Percentiles rank a stretch among this genome's conserved stretches.
Evolutionary conservation across 2,797 vertebrate species (phyloP).

Genomic region (Clarias pachynema): DNA sequence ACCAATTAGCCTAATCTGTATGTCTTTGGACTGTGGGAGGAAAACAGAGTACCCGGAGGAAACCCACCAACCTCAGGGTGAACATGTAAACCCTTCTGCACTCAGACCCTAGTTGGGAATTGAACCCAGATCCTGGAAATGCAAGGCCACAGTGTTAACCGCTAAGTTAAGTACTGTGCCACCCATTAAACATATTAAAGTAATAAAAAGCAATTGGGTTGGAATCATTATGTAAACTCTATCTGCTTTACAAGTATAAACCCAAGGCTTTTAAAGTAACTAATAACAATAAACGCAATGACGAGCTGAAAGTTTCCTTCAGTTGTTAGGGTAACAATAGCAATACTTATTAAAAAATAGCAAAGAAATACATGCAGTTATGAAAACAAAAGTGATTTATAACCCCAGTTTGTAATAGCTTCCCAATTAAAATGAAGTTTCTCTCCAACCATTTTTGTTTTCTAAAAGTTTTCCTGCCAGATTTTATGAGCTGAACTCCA

Average conservation of each 20-base stretch:
- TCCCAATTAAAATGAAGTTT: not conserved
- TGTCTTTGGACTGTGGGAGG: no score
- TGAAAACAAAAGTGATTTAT: not conserved
- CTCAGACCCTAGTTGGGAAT: no score
- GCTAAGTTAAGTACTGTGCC: no score
- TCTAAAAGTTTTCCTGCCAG: not conserved
- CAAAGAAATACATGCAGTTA: not conserved
- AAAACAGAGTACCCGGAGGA: no score
- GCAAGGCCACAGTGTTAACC: no score
- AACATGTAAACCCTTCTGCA: no score
- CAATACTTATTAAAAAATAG: not conserved
- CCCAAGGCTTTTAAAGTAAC: not conserved
- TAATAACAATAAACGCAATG: not conserved
- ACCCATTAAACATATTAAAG: no score
- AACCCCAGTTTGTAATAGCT: not conserved
- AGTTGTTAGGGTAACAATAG: not conserved
- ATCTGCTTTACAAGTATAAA: not conserved
- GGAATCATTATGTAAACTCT: not conserved
- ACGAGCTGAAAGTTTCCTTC: not conserved
- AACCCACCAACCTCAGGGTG: no score
- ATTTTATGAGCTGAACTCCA: not conserved
- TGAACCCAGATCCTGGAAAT: no score
- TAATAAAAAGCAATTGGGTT: not conserved
- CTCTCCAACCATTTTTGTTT: not conserved
- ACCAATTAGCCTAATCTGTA: no score